Conservation (phyloP, 1,140 invertebrate genomes). For the Lepidurus packardi region DNA sequence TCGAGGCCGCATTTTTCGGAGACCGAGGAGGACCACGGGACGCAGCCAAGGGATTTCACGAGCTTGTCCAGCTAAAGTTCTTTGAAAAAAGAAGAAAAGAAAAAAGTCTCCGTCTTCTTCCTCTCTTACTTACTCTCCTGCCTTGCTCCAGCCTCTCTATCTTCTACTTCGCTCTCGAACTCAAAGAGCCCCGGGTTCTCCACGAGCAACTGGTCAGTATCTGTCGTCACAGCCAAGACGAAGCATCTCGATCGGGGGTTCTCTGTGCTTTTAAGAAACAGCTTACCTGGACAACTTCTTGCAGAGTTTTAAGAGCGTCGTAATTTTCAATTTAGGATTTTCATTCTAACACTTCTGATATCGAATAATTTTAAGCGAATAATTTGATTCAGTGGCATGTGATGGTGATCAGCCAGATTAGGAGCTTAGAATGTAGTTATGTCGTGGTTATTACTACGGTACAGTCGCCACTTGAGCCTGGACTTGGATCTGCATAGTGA, state of each 20-base stretch:
- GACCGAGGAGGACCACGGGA: background rate
- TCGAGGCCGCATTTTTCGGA: background rate
- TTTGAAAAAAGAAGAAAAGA: background rate
- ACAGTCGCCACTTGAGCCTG: no score
- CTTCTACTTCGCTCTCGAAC: conserved; percentile 17
- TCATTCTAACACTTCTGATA: no score
- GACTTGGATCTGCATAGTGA: no score
- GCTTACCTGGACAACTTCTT: background rate
- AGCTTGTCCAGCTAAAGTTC: background rate
- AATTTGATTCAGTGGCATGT: no score
- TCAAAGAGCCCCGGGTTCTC: conserved; percentile 8
- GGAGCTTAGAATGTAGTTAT: no score
- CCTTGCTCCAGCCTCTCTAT: conserved; percentile 1
- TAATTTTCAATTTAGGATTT: background rate
- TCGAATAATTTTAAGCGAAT: no score
- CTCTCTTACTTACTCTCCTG: background rate
- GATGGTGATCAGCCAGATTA: no score
- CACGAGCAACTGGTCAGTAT: conserved; percentile 12
- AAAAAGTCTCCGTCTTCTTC: background rate
- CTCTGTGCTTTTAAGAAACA: background rate
- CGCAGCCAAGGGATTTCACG: background rate
- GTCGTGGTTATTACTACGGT: no score
- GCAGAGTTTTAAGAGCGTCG: background rate
- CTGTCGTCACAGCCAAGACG: conserved; percentile 3
- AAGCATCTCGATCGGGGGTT: background rate